Conservation (phyloP, 2,888 invertebrate genomes). For the Notodonta dromedarius region DNA sequence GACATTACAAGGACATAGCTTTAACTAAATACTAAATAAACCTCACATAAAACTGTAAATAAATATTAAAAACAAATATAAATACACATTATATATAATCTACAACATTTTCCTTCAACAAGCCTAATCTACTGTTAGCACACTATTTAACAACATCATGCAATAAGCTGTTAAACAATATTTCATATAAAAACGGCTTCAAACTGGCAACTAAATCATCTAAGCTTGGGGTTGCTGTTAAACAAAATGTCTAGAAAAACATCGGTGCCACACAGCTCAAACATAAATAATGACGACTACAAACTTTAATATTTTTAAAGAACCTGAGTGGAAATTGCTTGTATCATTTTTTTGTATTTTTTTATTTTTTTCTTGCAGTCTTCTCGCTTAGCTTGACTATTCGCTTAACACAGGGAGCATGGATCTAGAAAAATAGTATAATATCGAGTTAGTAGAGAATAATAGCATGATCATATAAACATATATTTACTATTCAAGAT, state of each 20-base stretch:
- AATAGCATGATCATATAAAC: background rate
- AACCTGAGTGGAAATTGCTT: conserved; percentile 71
- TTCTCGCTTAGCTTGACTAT: conserved; percentile 85
- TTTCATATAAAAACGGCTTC: background rate
- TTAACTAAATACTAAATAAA: background rate
- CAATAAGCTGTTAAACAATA: background rate
- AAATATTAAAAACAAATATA: background rate
- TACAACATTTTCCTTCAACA: conserved; percentile 3
- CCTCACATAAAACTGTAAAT: background rate
- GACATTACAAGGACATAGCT: background rate
- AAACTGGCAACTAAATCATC: background rate
- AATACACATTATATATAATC: background rate
- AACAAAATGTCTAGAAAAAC: conserved; percentile 21
- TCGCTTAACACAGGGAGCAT: conserved; percentile 93
- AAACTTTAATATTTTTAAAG: conserved; percentile 67
- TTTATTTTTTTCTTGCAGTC: conserved; percentile 73
- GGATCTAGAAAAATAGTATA: conserved; percentile 85
- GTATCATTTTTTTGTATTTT: conserved; percentile 50
- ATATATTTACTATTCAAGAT: background rate
- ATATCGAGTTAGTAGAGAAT: conserved; percentile 24
- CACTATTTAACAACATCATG: background rate
- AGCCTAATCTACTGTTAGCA: background rate
- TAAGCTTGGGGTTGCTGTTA: conserved; percentile 3
- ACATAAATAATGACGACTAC: conserved; percentile 51
- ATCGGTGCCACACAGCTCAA: conserved; percentile 39